Base-by-base conservation (phyloP, 2,113 vertebrate species). In the Cyprinodon variegatus region DNA sequence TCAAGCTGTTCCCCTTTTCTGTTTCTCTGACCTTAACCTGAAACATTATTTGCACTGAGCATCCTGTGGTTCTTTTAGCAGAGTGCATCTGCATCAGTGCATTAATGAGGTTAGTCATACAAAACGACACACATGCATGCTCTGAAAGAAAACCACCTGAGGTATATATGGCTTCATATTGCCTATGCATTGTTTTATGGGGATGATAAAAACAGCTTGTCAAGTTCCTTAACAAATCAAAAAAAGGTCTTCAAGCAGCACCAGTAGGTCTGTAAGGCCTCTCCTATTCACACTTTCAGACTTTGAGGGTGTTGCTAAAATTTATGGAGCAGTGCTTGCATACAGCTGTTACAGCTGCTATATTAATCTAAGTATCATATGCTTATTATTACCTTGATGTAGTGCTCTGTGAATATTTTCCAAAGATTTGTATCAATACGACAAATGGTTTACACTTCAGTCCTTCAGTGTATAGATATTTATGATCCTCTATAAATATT, bases 31-130 rank as follows among this genome's bases (percentile, higher is more conserved):
- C 77, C 83, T 61, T 65, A 76, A 72, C 74, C 70, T 40, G 38
- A 50, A 86, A 82, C 17, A 9, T 78, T 83, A 78, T 86, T 85
- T 85, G 41, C 64, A 76, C 76, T 65, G 77, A 86, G 77, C 79
- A 68, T 65, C 83, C 76, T 81, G 77, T 60, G 82, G 75, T 84
- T 87, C 81, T 89, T 57, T 57, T n/a, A 85, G 46, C 83, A 70
- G 63, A n/a, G 39, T 76, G 71, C 70, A 9, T 68, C 74, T 76
- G 71, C 70, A 9, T 68, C 74, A 80, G 74, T 90, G 86, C 83
- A 88, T 85, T 89, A 90, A 89, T 86, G 69, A 90, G 82, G 65
- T 86, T 82, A 84, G 79, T 90, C 81, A 87, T 76, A 61, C 64
- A 14, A n/a, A 6, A 29, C 69, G 73, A 72, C 61, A 78, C 67